Percentiles rank a stretch among this genome's conserved stretches.
These are phyloP conservation scores for Sebastiscus albofasciatus DNA, from an alignment of 2,797 vertebrate species.

Conservation along the genomic window DNA sequence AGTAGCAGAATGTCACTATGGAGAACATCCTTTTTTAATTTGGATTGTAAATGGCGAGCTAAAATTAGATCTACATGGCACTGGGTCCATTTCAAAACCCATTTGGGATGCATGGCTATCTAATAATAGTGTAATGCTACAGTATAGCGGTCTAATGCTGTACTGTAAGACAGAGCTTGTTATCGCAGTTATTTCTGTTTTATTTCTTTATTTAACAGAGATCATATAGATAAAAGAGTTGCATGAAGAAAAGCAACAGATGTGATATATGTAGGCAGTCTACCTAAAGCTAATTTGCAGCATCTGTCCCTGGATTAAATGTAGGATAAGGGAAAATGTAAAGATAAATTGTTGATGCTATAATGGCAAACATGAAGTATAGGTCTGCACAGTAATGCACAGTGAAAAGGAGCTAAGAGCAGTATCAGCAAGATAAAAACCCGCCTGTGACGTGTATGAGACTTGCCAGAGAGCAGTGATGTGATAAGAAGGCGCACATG, in stretches of 20 bases:
- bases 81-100: conserved; percentile 29
- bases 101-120: conserved; percentile 43
- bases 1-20: conserved; percentile 12
- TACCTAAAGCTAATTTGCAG: background rate
- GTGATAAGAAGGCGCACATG: conserved; percentile 56
- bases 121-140: background rate
- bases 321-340: background rate
- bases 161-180: conserved; percentile 2
- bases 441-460: conserved; percentile 28
- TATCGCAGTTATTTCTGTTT: background rate
- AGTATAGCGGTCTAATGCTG: background rate
- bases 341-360: background rate
- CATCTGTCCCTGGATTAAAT: background rate
- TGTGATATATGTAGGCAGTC: background rate
- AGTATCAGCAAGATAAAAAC: conserved; percentile 34
- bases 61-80: conserved; percentile 55
- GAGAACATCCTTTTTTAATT: conserved; percentile 30
- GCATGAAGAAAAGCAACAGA: background rate
- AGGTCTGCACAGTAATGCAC: background rate
- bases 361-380: background rate
- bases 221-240: background rate
- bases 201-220: background rate
- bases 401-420: background rate
- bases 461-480: conserved; percentile 54
- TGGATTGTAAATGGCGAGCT: conserved; percentile 44